These are phyloP conservation scores for Pocillopora damicornis DNA, from an alignment of 64 coral and sea anemone genomes.

Conservation along the genomic window DNA sequence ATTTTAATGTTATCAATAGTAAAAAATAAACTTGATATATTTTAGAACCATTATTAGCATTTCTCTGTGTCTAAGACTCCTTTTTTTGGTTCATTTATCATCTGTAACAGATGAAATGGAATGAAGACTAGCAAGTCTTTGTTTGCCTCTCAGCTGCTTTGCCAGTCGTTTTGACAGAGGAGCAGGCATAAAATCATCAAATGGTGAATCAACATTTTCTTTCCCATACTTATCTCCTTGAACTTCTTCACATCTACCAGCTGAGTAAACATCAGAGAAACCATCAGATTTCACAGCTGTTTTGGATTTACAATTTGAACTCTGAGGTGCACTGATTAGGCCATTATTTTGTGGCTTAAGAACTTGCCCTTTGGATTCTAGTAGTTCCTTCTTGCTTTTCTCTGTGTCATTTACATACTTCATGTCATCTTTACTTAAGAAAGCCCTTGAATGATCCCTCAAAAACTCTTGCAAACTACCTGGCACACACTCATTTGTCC, in stretches of 20 bases:
- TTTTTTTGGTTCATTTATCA: not conserved
- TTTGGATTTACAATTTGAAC: not conserved
- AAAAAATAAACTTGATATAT: not conserved
- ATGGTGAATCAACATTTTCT: constrained; percentile 13
- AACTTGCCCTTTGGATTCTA: not conserved
- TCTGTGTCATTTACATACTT: not conserved
- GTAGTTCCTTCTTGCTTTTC: not conserved
- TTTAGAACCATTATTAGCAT: not conserved
- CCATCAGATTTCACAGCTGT: not conserved
- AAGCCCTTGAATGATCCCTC: not conserved
- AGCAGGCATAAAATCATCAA: constrained; percentile 34
- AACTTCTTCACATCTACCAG: not conserved
- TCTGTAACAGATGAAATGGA: not conserved
- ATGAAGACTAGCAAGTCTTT: not conserved
- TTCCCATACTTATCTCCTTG: not conserved
- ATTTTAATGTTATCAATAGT: not conserved
- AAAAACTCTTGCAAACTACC: not conserved
- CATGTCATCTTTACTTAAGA: not conserved
- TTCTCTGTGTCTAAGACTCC: too few relatives aligned
- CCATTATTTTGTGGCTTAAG: not conserved
- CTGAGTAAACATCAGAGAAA: not conserved
- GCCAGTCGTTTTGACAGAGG: constrained; percentile 37
- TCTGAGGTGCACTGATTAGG: not conserved
- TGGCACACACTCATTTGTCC: not conserved
- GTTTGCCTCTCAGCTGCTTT: constrained; percentile 3